A percentile compares a stretch with the other conserved stretches of the same genome.
Evolutionary conservation across 2,888 invertebrate species (phyloP).

Genomic region (Sphaeridia pumilis): DNA sequence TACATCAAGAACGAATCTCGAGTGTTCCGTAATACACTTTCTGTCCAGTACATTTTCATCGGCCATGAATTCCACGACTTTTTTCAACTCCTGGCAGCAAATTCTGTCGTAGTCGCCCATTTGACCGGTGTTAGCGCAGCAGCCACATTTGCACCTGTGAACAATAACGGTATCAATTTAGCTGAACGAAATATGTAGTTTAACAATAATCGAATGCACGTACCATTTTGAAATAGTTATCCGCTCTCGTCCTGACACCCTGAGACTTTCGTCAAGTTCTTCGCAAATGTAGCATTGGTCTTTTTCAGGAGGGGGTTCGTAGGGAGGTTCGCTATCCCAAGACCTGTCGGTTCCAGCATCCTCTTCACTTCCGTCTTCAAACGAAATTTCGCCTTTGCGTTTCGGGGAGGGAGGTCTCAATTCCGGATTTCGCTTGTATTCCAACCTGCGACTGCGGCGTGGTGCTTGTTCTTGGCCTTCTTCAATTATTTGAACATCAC

Average conservation of each 20-base stretch:
- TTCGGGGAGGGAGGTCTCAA: background rate
- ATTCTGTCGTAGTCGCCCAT: conserved; percentile 21
- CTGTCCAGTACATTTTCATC: conserved; percentile 15
- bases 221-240: conserved; percentile 5
- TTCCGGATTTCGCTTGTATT: background rate
- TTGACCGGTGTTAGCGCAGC: conserved; percentile 10
- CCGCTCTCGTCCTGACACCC: conserved; percentile 6
- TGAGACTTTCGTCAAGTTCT: conserved; percentile 7
- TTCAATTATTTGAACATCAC: too few species aligned
- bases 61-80: conserved; percentile 16
- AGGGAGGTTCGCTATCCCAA: conserved; percentile 3
- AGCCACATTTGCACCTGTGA: conserved; percentile 23
- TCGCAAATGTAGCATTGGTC: too few species aligned
- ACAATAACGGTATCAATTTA: background rate
- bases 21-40: conserved; percentile 20
- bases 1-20: conserved; percentile 21
- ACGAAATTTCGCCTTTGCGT: conserved; percentile 6
- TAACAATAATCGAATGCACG: background rate
- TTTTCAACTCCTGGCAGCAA: conserved; percentile 22
- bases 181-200: too few species aligned
- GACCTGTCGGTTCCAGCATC: conserved; percentile 7
- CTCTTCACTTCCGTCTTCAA: conserved; percentile 2
- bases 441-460: too few species aligned
- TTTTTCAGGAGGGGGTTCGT: too few species aligned
- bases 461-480: too few species aligned